Evolutionary conservation across 2,888 invertebrate species (phyloP), one percentile per base, ranked within the genome.

Genomic region (Cantharis nigra): DNA sequence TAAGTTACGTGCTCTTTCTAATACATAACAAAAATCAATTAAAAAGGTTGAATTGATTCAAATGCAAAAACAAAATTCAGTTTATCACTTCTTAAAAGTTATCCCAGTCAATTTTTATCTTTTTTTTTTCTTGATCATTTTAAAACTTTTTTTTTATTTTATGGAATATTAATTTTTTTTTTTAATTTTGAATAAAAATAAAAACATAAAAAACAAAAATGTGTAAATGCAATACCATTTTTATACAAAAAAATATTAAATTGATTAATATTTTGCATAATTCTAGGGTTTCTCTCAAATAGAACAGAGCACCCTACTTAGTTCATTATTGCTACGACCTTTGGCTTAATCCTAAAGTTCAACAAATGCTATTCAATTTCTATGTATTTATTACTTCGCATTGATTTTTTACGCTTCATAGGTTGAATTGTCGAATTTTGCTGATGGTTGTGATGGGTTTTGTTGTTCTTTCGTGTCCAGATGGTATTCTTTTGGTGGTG

Each of bases 381-480:
- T 78, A 81, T 80, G 49, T 79, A 76, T 33, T 75, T 79, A 64
- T 76, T 78, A 28, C 78, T 76, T 79, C 74, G 76, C 74, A 76
- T 74, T n/a, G 63, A 77, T 28, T 70, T 78, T 78, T 79, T 79
- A 71, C 72, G 76, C 72, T 74, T 78, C 3, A 71, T 69, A 69
- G 77, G 72, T 30, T 79, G 81, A 63, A 77, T 76, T 69, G 79
- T 78, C 33, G 80, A 77, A 63, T 81, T 81, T 77, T 78, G 74
- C 63, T 79, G 82, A 69, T 80, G 81, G 71, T 79, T 82, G n/a
- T 49, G 49, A 28, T 83, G 81, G 70, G 80, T 82, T 74, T 80
- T 80, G 73, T 79, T 81, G 71, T 80, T 83, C 76, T 80, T 82
- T 14, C 69, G 78, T 18, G 78, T 69, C 74, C 76, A 81, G 10